phyloP scores from a whole-genome alignment of 2,888 invertebrate species.

The Caenorhabditis plicata region DNA sequence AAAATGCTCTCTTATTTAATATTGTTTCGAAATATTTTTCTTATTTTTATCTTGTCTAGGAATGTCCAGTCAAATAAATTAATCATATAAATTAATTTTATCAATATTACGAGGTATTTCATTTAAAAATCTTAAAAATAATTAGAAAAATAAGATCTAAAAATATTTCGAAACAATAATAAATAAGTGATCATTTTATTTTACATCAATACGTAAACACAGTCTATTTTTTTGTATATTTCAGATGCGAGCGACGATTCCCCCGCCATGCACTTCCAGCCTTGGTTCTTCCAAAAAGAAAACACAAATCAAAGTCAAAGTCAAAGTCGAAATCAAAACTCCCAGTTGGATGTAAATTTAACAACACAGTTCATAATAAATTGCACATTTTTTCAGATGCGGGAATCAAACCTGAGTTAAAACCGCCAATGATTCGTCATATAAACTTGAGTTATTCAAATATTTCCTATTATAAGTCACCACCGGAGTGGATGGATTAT shows the following conservation, averaged over 20 bases:
- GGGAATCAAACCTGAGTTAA: constrained; percentile 33
- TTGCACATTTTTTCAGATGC: constrained; percentile 26
- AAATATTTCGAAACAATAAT: too few relatives aligned
- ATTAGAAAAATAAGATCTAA: too few relatives aligned
- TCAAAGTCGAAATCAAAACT: constrained; percentile 14
- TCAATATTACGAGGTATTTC: too few relatives aligned
- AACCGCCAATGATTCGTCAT: constrained; percentile 43
- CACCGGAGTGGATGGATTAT: constrained; percentile 55
- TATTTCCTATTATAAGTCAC: constrained; percentile 52
- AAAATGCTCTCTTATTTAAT: too few relatives aligned
- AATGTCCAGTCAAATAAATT: too few relatives aligned
- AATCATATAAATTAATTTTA: too few relatives aligned
- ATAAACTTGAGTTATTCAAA: constrained; percentile 31
- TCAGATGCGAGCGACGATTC: constrained; percentile 23
- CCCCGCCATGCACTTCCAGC: constrained; percentile 8
- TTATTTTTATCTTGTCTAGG: too few relatives aligned
- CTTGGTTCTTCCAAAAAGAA: neutral
- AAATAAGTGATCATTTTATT: neutral
- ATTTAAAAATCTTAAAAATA: too few relatives aligned
- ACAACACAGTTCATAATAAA: neutral
- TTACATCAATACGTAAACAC: neutral
- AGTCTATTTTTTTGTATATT: neutral
- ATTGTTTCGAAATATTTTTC: too few relatives aligned
- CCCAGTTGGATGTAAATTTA: constrained; percentile 15
- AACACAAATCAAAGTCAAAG: too few relatives aligned